Conservation (phyloP, 2,888 invertebrate genomes). For the Limnephilus lunatus region DNA sequence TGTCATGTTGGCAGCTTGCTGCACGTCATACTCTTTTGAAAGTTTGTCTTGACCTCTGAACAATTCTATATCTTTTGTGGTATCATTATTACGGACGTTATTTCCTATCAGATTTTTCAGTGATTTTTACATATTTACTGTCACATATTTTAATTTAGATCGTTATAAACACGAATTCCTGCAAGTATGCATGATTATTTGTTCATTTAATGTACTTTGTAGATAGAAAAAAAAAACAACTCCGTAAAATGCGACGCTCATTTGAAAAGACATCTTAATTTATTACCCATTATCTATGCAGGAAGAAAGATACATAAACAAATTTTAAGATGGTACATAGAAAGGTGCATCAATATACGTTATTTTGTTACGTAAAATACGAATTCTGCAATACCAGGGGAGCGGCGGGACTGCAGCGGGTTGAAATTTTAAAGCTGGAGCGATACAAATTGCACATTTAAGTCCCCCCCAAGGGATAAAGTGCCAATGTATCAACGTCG, state of each 20-base stretch:
- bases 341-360: not conserved
- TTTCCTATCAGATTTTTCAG: too few relatives aligned
- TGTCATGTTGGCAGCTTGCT: not conserved
- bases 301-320: not conserved
- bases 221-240: too few relatives aligned
- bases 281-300: not conserved
- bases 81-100: too few relatives aligned
- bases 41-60: not conserved
- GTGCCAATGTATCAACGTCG: conserved; percentile 47
- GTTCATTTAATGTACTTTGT: too few relatives aligned
- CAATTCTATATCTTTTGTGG: too few relatives aligned
- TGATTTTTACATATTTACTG: too few relatives aligned
- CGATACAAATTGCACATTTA: conserved; percentile 46
- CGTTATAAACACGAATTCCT: too few relatives aligned
- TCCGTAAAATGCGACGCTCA: too few relatives aligned
- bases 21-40: not conserved
- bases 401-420: conserved; percentile 7
- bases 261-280: too few relatives aligned
- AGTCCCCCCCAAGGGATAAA: conserved; percentile 24
- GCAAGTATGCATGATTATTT: too few relatives aligned
- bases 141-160: too few relatives aligned
- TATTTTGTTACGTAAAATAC: not conserved
- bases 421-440: conserved; percentile 36
- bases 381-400: not conserved
- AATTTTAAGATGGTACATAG: not conserved